These are phyloP conservation scores for Tringa solitaria DNA, from an alignment of 2,113 vertebrate genomes.

Conservation along the genomic window DNA sequence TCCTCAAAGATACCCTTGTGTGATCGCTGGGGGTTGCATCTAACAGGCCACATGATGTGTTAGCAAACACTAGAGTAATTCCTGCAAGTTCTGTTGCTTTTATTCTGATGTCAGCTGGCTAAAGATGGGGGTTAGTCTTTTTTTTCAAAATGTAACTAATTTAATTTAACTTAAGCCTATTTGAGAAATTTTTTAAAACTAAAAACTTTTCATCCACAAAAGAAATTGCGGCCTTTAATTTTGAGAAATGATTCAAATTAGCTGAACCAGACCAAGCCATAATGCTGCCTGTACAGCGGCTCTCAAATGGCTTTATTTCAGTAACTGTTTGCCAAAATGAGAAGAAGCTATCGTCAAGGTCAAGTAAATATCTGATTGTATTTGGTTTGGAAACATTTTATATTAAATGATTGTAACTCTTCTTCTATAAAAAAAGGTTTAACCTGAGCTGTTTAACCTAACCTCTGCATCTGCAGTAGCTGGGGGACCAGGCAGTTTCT, in stretches of 20 bases:
- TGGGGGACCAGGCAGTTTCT: background rate
- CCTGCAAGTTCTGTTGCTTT: background rate
- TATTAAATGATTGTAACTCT: background rate
- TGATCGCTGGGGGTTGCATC: background rate
- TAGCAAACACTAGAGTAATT: background rate
- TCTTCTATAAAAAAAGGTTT: background rate
- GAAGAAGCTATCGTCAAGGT: background rate
- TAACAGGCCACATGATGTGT: fast-evolving
- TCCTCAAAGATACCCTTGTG: background rate
- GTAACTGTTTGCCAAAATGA: background rate
- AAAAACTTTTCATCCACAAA: background rate
- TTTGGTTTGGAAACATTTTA: background rate
- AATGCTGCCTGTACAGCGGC: background rate
- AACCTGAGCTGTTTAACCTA: background rate
- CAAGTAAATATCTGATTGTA: background rate
- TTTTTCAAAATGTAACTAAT: background rate
- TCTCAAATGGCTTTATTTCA: background rate
- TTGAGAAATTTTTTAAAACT: background rate
- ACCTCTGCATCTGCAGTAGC: background rate
- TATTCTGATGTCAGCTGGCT: background rate
- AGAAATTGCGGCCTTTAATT: background rate
- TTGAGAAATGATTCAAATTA: background rate
- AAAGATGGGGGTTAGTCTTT: background rate
- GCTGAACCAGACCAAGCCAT: background rate
- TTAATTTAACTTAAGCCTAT: background rate